phyloP scores from a whole-genome alignment of 2,888 invertebrate species.

The Orthosia gracilis region DNA sequence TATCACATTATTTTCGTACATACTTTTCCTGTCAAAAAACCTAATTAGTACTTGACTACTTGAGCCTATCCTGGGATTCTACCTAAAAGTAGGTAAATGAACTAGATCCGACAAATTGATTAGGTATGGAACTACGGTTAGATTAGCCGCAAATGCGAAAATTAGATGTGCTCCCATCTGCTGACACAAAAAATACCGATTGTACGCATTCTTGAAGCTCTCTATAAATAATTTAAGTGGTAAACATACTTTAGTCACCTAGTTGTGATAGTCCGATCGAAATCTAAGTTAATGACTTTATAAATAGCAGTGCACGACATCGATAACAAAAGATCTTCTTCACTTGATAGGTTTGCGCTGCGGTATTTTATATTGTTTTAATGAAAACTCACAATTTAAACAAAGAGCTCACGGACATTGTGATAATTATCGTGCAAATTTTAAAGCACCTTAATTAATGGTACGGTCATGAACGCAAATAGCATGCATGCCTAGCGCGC shows the following conservation, averaged over 20 bases:
- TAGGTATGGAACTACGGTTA: conserved; percentile 10
- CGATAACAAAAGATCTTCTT: conserved; percentile 24
- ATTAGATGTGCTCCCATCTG: not conserved
- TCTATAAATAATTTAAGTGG: conserved; percentile 5
- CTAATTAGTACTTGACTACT: not conserved
- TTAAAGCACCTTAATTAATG: conserved; percentile 66
- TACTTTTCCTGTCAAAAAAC: not conserved
- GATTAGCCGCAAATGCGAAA: not conserved
- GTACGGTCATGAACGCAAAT: conserved; percentile 63
- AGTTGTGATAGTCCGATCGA: conserved; percentile 4
- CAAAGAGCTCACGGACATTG: conserved; percentile 62
- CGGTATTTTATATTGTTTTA: conserved; percentile 27
- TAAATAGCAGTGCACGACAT: conserved; percentile 14
- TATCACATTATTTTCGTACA: not conserved
- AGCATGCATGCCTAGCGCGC: conserved; percentile 43
- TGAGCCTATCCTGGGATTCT: no score
- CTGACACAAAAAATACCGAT: conserved; percentile 7
- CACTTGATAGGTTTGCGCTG: not conserved
- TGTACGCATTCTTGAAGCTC: conserved; percentile 13
- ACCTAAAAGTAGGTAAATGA: conserved; percentile 12
- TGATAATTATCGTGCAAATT: conserved; percentile 62
- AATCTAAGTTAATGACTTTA: conserved; percentile 38
- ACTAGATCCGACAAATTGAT: not conserved
- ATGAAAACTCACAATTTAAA: conserved; percentile 55
- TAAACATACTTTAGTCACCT: conserved; percentile 16